Base-by-base conservation (phyloP, 2,888 invertebrate species). In the Epistrophe grossulariae region DNA sequence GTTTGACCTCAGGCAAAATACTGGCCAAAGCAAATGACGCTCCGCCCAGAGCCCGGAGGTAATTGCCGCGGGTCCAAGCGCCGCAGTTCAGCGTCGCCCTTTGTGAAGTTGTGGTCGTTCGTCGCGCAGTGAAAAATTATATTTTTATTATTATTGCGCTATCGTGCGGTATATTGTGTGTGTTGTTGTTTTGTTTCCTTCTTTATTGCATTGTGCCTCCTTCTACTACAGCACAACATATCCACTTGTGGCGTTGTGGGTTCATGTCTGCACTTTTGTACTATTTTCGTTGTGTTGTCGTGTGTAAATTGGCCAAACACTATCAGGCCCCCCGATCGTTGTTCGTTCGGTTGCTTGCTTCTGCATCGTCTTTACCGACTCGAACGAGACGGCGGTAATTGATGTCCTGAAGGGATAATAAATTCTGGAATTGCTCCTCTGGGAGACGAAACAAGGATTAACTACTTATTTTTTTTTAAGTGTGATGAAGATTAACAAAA, bases 31-130 rank as follows among this genome's bases (percentile, higher is more conserved):
- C 28, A 73, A 83, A 83, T 70, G 78, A 88, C 82, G 89, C 89
- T 89, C 89, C 89, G 89, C 89, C 89, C 89, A 89, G 84, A 88
- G 92, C 92, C 91, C 90, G 90, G 90, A 91, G 92, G 91, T 90
- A 90, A 89, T 88, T 89, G 91, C 87, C 87, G 87, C 92, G 83
- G 87, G 87, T 87, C 83, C 79, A 74, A 79, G 48, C 60, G 82
- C 87, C 83, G 76, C 83, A 87, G 87, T 87, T 87, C n/a, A 83
- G 79, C 87, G 87, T 87, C 82, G 87, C 87, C 87, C 87, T 87
- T 87, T 83, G 83, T 68, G 64, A 76, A 83, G 83, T 82, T 45
- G 71, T 83, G 87, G 76, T 87, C 83, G 87, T 62, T 87, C 79
- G 87, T 87, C 87, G 87, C 87, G 87, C 70, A 87, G 28, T 55